phyloP scores from a whole-genome alignment of 2,888 invertebrate genomes.

The Dilophus febrilis region DNA sequence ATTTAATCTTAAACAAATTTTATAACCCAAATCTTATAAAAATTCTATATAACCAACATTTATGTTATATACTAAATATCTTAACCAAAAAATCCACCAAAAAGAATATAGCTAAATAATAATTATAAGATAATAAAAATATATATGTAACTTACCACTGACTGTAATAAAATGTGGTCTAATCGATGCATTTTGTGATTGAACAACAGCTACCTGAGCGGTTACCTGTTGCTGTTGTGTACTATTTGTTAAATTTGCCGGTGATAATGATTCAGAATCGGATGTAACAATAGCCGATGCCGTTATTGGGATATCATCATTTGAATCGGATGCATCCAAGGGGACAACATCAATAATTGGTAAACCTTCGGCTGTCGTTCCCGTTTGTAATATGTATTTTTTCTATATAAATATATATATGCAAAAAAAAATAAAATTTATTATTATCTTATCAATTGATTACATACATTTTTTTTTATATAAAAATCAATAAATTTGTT shows the following conservation, averaged over 20 bases:
- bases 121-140: no score
- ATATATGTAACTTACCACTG: slow-evolving; percentile 20
- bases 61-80: no score
- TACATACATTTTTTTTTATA: no score
- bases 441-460: no score
- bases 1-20: no score
- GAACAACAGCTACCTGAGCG: slow-evolving; percentile 25
- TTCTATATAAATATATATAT: slow-evolving; percentile 19
- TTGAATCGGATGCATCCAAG: slow-evolving; percentile 27
- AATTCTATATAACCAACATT: no score
- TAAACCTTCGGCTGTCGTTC: slow-evolving; percentile 14
- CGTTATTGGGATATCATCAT: slow-evolving; percentile 16
- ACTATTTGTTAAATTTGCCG: slow-evolving; percentile 19
- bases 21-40: no score
- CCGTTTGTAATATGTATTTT: slow-evolving; percentile 19
- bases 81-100: no score
- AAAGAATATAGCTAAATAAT: no score
- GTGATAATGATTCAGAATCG: slow-evolving; percentile 16
- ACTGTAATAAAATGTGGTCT: slow-evolving; percentile 26
- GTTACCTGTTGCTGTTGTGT: slow-evolving; percentile 22
- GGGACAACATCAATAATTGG: slow-evolving; percentile 26
- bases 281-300: slow-evolving; percentile 11
- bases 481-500: no score
- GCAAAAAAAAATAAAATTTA: no score
- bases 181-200: slow-evolving; percentile 18